These are phyloP conservation scores for Cladopsammia gracilis DNA, from an alignment of 64 coral and sea anemone genomes.

Conservation along the genomic window DNA sequence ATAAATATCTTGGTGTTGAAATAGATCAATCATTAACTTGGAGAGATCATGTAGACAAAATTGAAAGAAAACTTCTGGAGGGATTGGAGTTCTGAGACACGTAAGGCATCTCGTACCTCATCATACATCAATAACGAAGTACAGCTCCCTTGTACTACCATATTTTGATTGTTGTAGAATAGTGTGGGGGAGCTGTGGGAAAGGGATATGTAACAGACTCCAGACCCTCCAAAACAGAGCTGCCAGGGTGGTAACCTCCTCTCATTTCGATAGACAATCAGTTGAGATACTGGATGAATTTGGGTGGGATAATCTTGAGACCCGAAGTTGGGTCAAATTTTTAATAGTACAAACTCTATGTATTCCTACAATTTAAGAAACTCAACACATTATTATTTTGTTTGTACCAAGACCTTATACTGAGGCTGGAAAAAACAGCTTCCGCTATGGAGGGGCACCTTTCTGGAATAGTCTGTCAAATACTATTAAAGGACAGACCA, in stretches of 20 bases:
- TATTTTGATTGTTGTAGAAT: constrained; percentile 42
- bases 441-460: too few species aligned
- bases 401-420: too few species aligned
- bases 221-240: constrained; percentile 44
- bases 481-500: too few species aligned
- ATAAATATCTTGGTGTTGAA: constrained; percentile 35
- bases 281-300: background rate
- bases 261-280: constrained; percentile 23
- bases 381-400: too few species aligned
- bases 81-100: constrained; percentile 2
- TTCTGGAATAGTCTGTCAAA: too few species aligned
- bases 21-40: constrained; percentile 51
- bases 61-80: constrained; percentile 44
- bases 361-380: too few species aligned
- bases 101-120: constrained; percentile 18
- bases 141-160: constrained; percentile 34
- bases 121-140: constrained; percentile 40
- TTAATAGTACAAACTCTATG: too few species aligned
- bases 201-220: background rate
- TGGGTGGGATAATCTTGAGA: background rate
- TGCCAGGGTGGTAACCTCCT: constrained; percentile 43
- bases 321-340: background rate
- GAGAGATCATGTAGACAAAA: constrained; percentile 33
- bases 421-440: too few species aligned
- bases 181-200: constrained; percentile 33